Evolutionary conservation across 1,140 invertebrate genomes (phyloP).

Genomic region (Lamellibrachia luymesi): DNA sequence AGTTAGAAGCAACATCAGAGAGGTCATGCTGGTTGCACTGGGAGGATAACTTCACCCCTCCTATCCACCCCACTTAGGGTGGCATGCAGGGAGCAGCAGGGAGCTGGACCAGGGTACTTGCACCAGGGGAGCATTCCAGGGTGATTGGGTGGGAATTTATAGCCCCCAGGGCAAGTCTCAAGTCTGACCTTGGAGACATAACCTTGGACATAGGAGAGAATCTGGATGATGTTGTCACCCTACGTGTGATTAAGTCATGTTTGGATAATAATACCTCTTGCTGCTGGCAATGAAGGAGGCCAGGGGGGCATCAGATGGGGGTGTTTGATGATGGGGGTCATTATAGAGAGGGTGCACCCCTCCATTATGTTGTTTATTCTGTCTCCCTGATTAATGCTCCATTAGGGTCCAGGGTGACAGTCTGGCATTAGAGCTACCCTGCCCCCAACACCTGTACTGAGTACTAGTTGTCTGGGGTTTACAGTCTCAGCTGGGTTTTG

Average conservation of each 20-base stretch:
- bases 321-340: background rate
- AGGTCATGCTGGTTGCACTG: background rate
- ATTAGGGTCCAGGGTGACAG: too few relatives aligned
- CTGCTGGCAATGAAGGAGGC: background rate
- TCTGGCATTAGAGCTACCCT: too few relatives aligned
- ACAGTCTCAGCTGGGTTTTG: too few relatives aligned
- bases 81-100: background rate
- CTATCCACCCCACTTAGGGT: background rate
- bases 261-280: background rate
- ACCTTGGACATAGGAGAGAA: background rate
- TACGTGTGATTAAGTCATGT: background rate
- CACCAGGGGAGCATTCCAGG: background rate
- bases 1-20: background rate
- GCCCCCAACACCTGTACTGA: too few relatives aligned
- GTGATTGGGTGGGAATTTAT: background rate
- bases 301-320: background rate
- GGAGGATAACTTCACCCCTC: background rate
- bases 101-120: background rate
- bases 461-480: too few relatives aligned
- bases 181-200: background rate
- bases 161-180: background rate
- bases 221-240: background rate
- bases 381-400: too few relatives aligned
- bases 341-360: background rate
- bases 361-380: background rate